Evolutionary conservation across 53 echinoderm and acorn worm genomes (phyloP).

Genomic region (Actinopyga echinites): DNA sequence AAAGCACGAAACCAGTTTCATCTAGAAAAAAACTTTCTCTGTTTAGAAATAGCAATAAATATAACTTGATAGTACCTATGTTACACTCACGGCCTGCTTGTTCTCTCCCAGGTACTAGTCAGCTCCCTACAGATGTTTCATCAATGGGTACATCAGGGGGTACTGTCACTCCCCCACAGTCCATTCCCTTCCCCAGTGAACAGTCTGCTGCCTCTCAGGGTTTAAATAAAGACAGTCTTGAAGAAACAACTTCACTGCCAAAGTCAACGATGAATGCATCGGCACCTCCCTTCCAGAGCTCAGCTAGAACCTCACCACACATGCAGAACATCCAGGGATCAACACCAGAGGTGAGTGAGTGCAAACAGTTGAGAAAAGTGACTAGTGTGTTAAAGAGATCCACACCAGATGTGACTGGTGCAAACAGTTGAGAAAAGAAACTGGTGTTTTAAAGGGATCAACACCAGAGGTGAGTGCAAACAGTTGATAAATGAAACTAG

Average conservation of each 20-base stretch:
- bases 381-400: neutral
- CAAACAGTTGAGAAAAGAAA: no score
- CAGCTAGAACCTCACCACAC: constrained; percentile 76
- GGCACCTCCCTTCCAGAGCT: constrained; percentile 89
- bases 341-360: constrained; percentile 5
- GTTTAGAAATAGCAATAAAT: no score
- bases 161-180: constrained; percentile 20
- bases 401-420: no score
- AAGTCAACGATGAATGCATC: constrained; percentile 97
- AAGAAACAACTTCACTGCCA: constrained; percentile 28
- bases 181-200: constrained; percentile 24
- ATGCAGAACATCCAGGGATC: constrained; percentile 33
- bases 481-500: no score
- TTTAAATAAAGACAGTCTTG: neutral
- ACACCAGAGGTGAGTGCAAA: no score
- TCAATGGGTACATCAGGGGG: constrained; percentile 7
- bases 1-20: no score
- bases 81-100: no score
- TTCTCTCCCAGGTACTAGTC: neutral
- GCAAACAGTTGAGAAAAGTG: neutral
- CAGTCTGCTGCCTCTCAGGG: neutral
- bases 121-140: constrained; percentile 11
- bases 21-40: no score
- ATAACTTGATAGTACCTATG: no score
- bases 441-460: no score